phyloP scores from a whole-genome alignment of 1,140 invertebrate genomes.

The Grapholita molesta region DNA sequence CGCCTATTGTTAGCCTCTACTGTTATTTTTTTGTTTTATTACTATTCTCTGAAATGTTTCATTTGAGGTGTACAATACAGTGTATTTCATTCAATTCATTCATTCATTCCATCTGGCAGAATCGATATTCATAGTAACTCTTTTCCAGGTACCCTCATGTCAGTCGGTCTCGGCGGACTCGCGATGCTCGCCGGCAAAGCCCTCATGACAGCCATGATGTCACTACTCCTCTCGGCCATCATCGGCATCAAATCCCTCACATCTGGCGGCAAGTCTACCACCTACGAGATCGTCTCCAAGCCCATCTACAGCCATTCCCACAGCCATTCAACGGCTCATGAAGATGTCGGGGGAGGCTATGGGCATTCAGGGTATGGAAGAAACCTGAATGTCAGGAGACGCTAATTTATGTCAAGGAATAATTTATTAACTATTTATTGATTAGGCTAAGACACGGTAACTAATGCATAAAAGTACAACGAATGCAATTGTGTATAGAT shows the following conservation, averaged over 20 bases:
- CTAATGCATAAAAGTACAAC: neutral
- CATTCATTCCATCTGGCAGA: too few species aligned
- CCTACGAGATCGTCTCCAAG: constrained; percentile 90
- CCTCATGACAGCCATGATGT: constrained; percentile 89
- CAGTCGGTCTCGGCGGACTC: constrained; percentile 85
- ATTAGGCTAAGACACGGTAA: constrained; percentile 17
- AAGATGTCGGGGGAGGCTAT: constrained; percentile 82
- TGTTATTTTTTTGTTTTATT: too few species aligned
- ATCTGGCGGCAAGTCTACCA: constrained; percentile 84
- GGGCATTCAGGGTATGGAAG: constrained; percentile 80
- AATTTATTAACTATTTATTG: constrained; percentile 40
- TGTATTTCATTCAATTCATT: too few species aligned
- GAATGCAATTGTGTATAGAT: too few species aligned
- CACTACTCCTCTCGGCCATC: constrained; percentile 86
- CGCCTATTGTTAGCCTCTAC: too few species aligned
- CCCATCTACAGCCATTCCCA: constrained; percentile 86
- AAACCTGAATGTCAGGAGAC: constrained; percentile 56
- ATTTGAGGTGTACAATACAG: too few species aligned
- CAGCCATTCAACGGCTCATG: constrained; percentile 83
- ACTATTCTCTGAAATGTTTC: too few species aligned
- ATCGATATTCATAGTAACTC: neutral
- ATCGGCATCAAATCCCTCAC: constrained; percentile 87
- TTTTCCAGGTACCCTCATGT: constrained; percentile 83
- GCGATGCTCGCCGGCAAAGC: constrained; percentile 90
- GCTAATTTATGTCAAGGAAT: constrained; percentile 26